phyloP scores from a whole-genome alignment of 2,797 vertebrate species.

The Cossypha dichroa region DNA sequence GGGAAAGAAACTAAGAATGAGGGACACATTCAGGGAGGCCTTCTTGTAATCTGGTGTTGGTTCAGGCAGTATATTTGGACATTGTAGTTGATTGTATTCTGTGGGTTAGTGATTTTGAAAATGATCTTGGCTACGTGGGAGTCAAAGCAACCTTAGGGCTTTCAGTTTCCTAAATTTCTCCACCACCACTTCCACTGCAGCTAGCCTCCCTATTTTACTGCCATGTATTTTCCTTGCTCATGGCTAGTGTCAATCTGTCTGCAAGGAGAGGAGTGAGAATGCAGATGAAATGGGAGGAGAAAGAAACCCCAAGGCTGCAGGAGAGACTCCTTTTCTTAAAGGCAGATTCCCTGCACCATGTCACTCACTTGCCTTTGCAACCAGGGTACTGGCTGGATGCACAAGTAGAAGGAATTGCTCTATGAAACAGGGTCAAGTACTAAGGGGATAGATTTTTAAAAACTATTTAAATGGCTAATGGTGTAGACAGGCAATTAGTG shows the following conservation, averaged over 20 bases:
- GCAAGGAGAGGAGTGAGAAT: neutral
- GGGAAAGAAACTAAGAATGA: neutral
- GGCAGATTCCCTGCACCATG: neutral
- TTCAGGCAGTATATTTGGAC: neutral
- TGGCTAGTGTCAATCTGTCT: neutral
- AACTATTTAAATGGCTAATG: neutral
- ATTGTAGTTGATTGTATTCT: neutral
- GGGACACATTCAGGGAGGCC: neutral
- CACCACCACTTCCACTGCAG: neutral
- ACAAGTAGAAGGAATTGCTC: neutral
- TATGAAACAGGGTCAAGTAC: neutral
- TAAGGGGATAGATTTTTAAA: neutral
- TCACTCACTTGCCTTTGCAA: neutral
- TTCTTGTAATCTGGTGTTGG: neutral
- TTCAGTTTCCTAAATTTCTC: neutral
- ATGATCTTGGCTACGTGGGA: rapidly evolving
- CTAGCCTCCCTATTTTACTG: neutral
- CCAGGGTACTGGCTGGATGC: neutral
- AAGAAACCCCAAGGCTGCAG: neutral
- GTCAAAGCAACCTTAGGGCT: neutral
- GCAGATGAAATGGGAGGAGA: neutral
- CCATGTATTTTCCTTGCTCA: rapidly evolving
- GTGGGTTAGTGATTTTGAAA: neutral
- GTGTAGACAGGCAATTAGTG: neutral
- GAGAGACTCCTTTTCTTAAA: neutral